Evolutionary conservation across 2,797 vertebrate genomes (phyloP).

Genomic region (Notolepis coatsorum): DNA sequence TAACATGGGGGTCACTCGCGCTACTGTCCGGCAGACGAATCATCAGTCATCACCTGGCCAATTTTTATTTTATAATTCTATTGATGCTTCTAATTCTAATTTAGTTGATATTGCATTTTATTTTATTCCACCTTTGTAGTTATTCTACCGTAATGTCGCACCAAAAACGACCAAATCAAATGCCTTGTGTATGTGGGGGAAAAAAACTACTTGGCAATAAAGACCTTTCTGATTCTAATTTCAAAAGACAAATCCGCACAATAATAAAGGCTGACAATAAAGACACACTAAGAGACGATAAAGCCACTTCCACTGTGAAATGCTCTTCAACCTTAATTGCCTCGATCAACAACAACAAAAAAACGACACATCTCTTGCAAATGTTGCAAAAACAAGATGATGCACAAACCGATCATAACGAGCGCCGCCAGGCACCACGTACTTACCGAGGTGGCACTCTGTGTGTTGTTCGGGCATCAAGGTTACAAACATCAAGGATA

Average conservation of each 20-base stretch:
- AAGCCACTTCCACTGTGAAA: background rate
- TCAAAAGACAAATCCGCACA: too few relatives aligned
- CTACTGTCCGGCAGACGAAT: constrained; percentile 54
- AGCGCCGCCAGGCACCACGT: constrained; percentile 44
- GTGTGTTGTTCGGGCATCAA: constrained; percentile 90
- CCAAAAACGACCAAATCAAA: too few relatives aligned
- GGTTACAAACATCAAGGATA: constrained; percentile 91
- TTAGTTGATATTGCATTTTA: too few relatives aligned
- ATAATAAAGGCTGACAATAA: constrained; percentile 28
- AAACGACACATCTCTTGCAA: background rate
- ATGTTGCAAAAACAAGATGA: background rate
- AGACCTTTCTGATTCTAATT: too few relatives aligned
- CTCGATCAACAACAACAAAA: background rate
- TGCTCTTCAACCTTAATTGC: background rate
- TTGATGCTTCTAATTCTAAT: too few relatives aligned
- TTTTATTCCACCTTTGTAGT: too few relatives aligned
- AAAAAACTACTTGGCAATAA: too few relatives aligned
- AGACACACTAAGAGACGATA: background rate
- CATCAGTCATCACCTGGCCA: too few relatives aligned
- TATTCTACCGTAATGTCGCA: too few relatives aligned
- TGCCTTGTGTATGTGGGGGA: too few relatives aligned
- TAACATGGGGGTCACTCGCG: constrained; percentile 52
- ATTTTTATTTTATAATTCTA: too few relatives aligned
- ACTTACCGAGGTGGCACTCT: constrained; percentile 95
- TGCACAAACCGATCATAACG: constrained; percentile 15